Conservation (phyloP, 2,888 invertebrate genomes). For the Sicus ferrugineus region DNA sequence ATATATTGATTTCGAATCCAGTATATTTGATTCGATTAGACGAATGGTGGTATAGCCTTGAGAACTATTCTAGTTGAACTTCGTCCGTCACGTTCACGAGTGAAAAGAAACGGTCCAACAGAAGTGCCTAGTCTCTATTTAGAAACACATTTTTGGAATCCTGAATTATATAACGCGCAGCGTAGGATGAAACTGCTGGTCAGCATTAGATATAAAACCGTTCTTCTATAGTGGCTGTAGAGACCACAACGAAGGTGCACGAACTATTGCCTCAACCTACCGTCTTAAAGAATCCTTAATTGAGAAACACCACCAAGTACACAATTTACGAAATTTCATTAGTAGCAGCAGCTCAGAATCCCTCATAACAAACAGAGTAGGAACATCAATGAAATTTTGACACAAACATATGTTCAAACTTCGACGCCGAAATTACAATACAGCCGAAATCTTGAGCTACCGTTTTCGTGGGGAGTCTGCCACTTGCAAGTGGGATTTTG, state of each 20-base stretch:
- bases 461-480: too few relatives aligned
- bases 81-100: not conserved
- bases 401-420: slow-evolving; percentile 24
- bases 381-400: not conserved
- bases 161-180: not conserved
- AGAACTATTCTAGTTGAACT: not conserved
- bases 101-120: not conserved
- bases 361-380: not conserved
- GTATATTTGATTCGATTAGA: not conserved
- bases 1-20: not conserved
- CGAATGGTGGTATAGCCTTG: not conserved
- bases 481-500: too few relatives aligned
- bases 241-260: too few relatives aligned
- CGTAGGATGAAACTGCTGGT: too few relatives aligned
- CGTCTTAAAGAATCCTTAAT: too few relatives aligned
- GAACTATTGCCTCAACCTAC: too few relatives aligned
- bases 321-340: too few relatives aligned
- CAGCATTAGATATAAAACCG: too few relatives aligned
- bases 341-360: too few relatives aligned
- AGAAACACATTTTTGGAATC: not conserved
- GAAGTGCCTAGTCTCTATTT: not conserved
- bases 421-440: not conserved
- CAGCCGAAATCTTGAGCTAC: too few relatives aligned
- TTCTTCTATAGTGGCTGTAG: too few relatives aligned
- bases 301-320: too few relatives aligned